Percentiles rank a stretch among this genome's conserved stretches.
These are phyloP conservation scores for Orthosia incerta DNA, from an alignment of 2,888 invertebrate species.

Conservation along the genomic window DNA sequence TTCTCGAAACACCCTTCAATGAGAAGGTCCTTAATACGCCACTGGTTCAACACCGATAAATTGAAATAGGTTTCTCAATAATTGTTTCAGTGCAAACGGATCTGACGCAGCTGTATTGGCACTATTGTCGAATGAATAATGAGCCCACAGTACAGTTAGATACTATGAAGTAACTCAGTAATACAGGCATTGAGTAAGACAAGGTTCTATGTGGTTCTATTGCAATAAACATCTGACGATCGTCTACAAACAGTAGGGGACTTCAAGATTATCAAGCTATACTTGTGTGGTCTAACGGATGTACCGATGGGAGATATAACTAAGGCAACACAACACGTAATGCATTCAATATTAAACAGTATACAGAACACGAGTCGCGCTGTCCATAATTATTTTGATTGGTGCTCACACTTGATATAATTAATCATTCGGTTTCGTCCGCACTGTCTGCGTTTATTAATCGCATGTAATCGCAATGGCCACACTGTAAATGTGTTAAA, in stretches of 20 bases:
- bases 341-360: slow-evolving; percentile 59
- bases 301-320: slow-evolving; percentile 58
- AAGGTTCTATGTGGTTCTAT: slow-evolving; percentile 21
- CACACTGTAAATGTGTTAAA: slow-evolving; percentile 85
- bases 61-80: slow-evolving; percentile 45
- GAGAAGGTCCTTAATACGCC: slow-evolving; percentile 24
- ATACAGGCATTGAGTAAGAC: slow-evolving; percentile 25
- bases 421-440: slow-evolving; percentile 84
- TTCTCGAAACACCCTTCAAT: slow-evolving; percentile 10
- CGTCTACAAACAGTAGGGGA: slow-evolving; percentile 43
- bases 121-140: slow-evolving; percentile 55
- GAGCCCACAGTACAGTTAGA: slow-evolving; percentile 28
- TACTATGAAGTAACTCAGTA: slow-evolving; percentile 40
- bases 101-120: slow-evolving; percentile 52
- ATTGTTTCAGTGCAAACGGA: slow-evolving; percentile 48
- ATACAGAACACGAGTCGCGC: slow-evolving; percentile 68
- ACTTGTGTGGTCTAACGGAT: slow-evolving; percentile 61
- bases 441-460: slow-evolving; percentile 80
- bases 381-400: slow-evolving; percentile 82
- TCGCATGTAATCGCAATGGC: slow-evolving; percentile 82
- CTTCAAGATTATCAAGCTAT: slow-evolving; percentile 27
- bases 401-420: slow-evolving; percentile 75
- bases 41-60: slow-evolving; percentile 46
- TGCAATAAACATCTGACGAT: slow-evolving; percentile 36
- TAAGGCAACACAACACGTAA: slow-evolving; percentile 42